Conservation (phyloP, 1,140 invertebrate species). For the Andricus grossulariae region DNA sequence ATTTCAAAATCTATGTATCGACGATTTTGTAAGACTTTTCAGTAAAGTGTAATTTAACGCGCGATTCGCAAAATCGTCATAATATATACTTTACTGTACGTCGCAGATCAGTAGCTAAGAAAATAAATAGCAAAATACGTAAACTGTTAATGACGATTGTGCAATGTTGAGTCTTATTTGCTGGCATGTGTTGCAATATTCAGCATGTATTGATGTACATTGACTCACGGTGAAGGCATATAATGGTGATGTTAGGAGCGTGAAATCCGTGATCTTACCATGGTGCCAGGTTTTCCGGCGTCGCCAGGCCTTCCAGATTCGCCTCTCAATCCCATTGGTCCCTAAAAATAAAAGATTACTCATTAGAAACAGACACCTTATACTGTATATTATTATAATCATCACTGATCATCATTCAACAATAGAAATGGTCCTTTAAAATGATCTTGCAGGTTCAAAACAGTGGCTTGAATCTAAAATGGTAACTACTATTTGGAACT, state of each 20-base stretch:
- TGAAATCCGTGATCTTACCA: conserved; percentile 81
- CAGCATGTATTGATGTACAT: conserved; percentile 41
- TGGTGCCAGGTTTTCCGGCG: conserved; percentile 84
- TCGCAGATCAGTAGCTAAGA: not conserved
- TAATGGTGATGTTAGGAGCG: conserved; percentile 72
- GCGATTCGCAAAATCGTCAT: not conserved
- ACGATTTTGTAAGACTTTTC: not conserved
- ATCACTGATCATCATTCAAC: too few species aligned
- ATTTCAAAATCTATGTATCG: not conserved
- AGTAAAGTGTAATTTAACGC: not conserved
- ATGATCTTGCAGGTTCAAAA: too few species aligned
- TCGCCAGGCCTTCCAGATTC: conserved; percentile 85
- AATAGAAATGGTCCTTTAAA: too few species aligned
- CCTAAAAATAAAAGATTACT: conserved; percentile 76
- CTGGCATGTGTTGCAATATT: conserved; percentile 28
- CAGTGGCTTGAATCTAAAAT: too few species aligned
- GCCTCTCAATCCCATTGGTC: conserved; percentile 91
- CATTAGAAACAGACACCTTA: not conserved
- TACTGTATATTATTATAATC: too few species aligned
- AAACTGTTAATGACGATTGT: conserved; percentile 2
- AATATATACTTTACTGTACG: not conserved
- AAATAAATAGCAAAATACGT: not conserved
- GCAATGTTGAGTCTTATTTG: conserved; percentile 17
- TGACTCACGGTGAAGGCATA: conserved; percentile 67
- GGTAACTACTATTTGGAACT: too few species aligned